These are phyloP conservation scores for Synaphobranchus kaupii DNA, from an alignment of 2,797 vertebrate species.

Conservation along the genomic window DNA sequence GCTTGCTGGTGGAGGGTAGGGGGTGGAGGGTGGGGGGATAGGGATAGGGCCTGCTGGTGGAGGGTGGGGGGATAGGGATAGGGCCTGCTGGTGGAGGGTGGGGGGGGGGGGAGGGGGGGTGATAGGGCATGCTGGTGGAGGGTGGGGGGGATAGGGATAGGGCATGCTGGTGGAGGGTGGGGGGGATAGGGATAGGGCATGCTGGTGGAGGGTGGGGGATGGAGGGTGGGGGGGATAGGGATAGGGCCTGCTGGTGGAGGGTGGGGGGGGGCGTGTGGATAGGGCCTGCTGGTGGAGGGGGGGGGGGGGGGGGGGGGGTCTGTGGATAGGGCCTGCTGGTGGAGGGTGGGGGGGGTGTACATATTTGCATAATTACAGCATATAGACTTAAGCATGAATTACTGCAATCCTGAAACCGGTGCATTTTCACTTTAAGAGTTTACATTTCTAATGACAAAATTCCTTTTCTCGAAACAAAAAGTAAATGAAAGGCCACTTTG, in stretches of 20 bases:
- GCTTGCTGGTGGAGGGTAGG: not conserved
- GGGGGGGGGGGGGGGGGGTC: no score
- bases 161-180: not conserved
- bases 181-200: not conserved
- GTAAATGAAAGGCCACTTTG: not conserved
- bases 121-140: no score
- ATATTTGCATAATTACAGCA: no score
- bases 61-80: no score
- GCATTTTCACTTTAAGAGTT: not conserved
- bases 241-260: constrained; percentile 23
- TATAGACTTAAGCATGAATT: constrained; percentile 21
- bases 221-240: no score
- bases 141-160: not conserved
- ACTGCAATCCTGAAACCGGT: not conserved
- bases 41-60: no score
- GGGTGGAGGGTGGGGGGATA: no score
- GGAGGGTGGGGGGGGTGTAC: no score
- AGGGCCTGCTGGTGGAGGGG: no score
- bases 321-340: not conserved
- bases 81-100: no score
- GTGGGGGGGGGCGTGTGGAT: constrained; percentile 11
- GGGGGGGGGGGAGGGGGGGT: no score
- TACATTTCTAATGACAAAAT: not conserved
- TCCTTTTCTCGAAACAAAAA: not conserved
- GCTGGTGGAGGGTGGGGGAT: no score